Conservation (phyloP, 2,888 invertebrate species). For the Piscicola geometra region DNA sequence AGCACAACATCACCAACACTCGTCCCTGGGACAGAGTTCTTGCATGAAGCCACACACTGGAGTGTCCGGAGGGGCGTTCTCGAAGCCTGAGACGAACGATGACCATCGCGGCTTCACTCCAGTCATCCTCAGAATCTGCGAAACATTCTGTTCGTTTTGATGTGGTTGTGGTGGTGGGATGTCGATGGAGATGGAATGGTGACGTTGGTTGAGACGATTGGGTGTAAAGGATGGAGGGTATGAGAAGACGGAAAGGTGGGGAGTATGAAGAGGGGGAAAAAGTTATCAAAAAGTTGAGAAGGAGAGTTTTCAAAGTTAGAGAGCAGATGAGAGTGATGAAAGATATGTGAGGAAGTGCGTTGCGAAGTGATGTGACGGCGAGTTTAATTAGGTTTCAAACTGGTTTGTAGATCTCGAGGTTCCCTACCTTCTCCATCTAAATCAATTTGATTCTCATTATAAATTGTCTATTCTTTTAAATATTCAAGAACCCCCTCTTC, state of each 20-base stretch:
- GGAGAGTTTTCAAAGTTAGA: not conserved
- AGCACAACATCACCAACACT: constrained; percentile 34
- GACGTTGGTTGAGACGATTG: no score
- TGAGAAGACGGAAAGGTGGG: no score
- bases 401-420: not conserved
- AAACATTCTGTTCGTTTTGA: no score
- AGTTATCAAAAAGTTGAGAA: no score
- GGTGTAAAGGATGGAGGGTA: no score
- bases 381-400: constrained; percentile 6
- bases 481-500: no score
- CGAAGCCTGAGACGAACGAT: constrained; percentile 35
- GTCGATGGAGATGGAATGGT: no score
- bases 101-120: constrained; percentile 40
- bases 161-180: no score
- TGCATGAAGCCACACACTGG: constrained; percentile 48
- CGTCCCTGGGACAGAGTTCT: constrained; percentile 43
- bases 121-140: constrained; percentile 36
- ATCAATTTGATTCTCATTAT: no score
- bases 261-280: not conserved
- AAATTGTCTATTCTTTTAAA: no score
- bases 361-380: no score
- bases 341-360: no score
- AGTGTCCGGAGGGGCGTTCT: constrained; percentile 44
- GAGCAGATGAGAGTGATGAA: not conserved
- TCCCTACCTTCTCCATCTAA: constrained; percentile 4